These are phyloP conservation scores for Hirundo rustica DNA, from an alignment of 2,797 vertebrate genomes.

Conservation along the genomic window DNA sequence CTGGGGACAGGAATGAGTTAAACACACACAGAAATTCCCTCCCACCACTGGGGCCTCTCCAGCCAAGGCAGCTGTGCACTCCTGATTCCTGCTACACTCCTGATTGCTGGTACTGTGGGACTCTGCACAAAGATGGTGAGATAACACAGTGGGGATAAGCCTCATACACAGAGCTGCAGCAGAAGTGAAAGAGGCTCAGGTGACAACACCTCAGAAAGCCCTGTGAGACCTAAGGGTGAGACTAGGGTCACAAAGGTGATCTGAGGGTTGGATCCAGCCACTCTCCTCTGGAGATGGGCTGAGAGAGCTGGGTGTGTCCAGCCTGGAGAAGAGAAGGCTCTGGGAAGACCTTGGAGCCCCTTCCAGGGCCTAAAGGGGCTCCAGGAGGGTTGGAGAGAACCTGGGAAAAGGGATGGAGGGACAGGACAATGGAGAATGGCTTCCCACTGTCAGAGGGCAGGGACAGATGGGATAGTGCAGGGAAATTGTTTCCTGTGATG, in stretches of 20 bases:
- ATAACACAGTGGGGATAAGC: fast-evolving
- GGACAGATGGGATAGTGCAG: too few species aligned
- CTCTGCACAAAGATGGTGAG: not conserved
- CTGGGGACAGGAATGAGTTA: not conserved
- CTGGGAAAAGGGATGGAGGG: not conserved
- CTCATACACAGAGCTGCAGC: not conserved
- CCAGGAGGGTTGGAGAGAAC: not conserved
- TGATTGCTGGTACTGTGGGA: not conserved
- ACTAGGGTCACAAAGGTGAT: not conserved
- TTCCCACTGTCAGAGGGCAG: not conserved
- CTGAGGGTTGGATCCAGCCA: not conserved
- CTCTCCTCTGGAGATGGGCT: not conserved
- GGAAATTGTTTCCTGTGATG: too few species aligned
- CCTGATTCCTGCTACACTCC: not conserved
- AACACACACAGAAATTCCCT: not conserved
- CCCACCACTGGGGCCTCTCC: not conserved
- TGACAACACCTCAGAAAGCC: not conserved
- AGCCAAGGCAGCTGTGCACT: not conserved
- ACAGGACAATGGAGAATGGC: not conserved
- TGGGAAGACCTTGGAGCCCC: not conserved
- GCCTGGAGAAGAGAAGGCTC: not conserved
- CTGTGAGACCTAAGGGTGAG: fast-evolving
- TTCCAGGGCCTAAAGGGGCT: not conserved
- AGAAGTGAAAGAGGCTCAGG: not conserved
- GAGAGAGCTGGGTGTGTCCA: not conserved